Percentiles rank a stretch among this genome's conserved stretches.
Evolutionary conservation across 2,888 invertebrate species (phyloP).

Genomic region (Eurytoma californica): DNA sequence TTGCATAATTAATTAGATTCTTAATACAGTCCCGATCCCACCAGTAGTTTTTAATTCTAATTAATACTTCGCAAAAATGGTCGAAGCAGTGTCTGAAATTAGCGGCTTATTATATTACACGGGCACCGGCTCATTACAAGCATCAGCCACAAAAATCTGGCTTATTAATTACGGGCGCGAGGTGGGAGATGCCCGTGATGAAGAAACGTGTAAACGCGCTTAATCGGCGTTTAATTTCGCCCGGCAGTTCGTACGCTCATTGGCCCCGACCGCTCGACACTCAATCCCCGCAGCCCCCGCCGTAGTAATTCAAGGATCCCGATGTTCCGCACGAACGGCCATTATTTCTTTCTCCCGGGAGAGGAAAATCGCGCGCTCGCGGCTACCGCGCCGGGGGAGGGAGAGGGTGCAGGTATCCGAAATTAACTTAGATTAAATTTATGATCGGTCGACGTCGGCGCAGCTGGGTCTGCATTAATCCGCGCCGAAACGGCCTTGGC

Average conservation of each 20-base stretch:
- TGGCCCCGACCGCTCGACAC: neutral
- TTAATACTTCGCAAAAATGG: too few species aligned
- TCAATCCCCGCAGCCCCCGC: neutral
- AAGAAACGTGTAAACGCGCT: neutral
- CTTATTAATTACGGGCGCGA: too few species aligned
- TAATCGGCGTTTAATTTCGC: constrained; percentile 24
- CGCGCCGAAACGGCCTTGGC: constrained; percentile 26
- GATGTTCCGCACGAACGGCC: constrained; percentile 35
- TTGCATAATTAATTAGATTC: too few species aligned
- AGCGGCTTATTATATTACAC: too few species aligned
- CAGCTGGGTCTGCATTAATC: constrained; percentile 70
- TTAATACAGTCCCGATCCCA: too few species aligned
- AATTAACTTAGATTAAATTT: constrained; percentile 68
- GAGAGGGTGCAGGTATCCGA: constrained; percentile 58
- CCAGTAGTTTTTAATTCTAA: too few species aligned
- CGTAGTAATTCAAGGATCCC: constrained; percentile 38
- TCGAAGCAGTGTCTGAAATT: too few species aligned
- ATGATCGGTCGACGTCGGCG: constrained; percentile 61
- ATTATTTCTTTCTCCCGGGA: constrained; percentile 36
- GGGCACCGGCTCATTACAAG: too few species aligned
- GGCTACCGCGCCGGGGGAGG: neutral
- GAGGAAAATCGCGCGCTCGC: constrained; percentile 25
- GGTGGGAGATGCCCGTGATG: too few species aligned
- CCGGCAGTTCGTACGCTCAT: neutral
- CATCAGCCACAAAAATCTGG: too few species aligned